These are phyloP conservation scores for Athene noctua DNA, from an alignment of 2,113 vertebrate genomes.

Conservation along the genomic window DNA sequence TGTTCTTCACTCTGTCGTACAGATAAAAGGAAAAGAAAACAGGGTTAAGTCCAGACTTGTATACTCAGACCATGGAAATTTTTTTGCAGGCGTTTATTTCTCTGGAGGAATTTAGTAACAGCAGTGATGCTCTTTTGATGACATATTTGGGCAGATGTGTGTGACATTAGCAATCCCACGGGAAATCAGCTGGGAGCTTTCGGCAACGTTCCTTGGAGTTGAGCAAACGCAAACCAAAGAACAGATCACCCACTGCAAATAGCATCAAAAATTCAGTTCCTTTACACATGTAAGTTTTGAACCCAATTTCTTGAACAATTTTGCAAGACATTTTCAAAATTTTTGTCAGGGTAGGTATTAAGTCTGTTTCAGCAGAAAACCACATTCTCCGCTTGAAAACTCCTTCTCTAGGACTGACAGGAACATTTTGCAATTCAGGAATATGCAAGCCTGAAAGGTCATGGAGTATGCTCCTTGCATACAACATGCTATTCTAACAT, in stretches of 20 bases:
- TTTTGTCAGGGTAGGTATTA: rapidly evolving
- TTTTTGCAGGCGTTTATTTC: neutral
- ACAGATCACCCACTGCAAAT: neutral
- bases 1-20: conserved; percentile 91
- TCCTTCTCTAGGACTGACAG: neutral
- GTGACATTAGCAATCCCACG: neutral
- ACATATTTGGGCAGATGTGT: neutral
- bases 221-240: neutral
- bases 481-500: neutral
- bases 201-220: neutral
- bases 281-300: neutral
- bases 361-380: neutral
- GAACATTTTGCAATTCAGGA: neutral
- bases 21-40: neutral
- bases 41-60: neutral
- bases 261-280: neutral
- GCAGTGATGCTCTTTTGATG: neutral
- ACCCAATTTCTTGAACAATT: neutral
- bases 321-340: neutral
- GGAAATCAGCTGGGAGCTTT: neutral
- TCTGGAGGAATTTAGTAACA: neutral
- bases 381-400: neutral
- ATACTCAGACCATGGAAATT: rapidly evolving
- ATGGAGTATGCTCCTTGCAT: neutral
- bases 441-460: neutral